A percentile compares a stretch with the other conserved stretches of the same genome.
Evolutionary conservation across 2,113 vertebrate genomes (phyloP).

Genomic region (Tyrannus savana): DNA sequence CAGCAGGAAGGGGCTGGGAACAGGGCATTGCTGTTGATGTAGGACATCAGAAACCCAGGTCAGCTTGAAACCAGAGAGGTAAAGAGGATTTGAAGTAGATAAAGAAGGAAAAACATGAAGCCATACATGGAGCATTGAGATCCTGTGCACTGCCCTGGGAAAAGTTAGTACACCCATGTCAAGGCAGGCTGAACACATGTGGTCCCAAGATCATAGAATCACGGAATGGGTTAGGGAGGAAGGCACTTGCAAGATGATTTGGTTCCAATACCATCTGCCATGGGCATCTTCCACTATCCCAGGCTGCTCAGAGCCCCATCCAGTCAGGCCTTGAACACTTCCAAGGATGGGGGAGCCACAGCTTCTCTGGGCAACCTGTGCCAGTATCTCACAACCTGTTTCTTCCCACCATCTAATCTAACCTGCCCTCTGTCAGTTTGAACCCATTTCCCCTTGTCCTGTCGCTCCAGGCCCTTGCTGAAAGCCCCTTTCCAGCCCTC

Average conservation of each 20-base stretch:
- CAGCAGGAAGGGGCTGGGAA: neutral
- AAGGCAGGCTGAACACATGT: accelerated
- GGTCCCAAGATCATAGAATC: neutral
- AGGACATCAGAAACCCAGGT: neutral
- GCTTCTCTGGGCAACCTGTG: neutral
- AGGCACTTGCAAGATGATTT: neutral
- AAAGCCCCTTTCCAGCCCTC: neutral
- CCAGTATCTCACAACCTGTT: neutral
- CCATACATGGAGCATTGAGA: neutral
- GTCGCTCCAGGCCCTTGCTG: neutral
- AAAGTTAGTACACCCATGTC: accelerated
- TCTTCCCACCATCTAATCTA: neutral
- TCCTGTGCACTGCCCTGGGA: neutral
- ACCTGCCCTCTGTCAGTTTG: neutral
- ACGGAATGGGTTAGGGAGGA: neutral
- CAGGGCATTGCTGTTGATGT: neutral
- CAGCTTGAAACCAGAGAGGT: neutral
- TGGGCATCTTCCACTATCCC: neutral
- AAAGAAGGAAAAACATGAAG: neutral
- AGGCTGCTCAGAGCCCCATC: neutral
- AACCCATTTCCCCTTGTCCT: neutral
- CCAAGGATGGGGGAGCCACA: neutral
- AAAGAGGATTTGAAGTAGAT: neutral
- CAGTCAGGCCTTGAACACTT: neutral
- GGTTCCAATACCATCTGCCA: neutral